Base-by-base conservation (phyloP, 2,113 vertebrate species). In the Archilochus colubris region DNA sequence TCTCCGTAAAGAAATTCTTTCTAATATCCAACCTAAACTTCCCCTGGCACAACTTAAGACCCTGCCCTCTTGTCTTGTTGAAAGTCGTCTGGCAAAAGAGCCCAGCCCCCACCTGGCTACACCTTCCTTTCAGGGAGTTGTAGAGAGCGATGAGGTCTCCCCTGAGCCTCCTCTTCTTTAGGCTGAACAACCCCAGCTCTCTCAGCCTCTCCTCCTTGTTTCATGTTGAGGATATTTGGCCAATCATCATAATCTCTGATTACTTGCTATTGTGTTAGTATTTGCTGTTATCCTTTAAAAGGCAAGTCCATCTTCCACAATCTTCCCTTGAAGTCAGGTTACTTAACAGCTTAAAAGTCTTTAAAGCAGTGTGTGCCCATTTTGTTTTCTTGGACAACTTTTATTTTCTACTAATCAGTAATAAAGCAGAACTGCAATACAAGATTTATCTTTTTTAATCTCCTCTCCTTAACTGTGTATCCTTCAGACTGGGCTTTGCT, bases 301-400 rank as follows among this genome's bases (percentile, higher is more conserved):
- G 74, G 19, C 64, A 83, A 83, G 55, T 28, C 48, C 66, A 21
- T 50, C 70, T 88, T 72, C 54, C 53, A 67, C 67, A 85, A 21
- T 63, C 36, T 82, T 88, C 59, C 38, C 46, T 54, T 62, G 59
- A 80, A 83, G 88, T 70, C 85, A 70, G 55, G 22, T 66, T 93
- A n/a, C 72, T 95, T 88, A 88, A 85, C 54, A 74, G 54, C 58
- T 89, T 80, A n/a, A 69, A 82, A 82, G 67, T 77, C 85, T 86
- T 77, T 66, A 28, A 82, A 95, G 55, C 11, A 64, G 18, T 4
- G 22, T 62, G 58, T 28, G 1, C 31, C 46, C 25, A 8, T 82
- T 91, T 89, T 77, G 21, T 62, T 73, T 54, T 76, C 72, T 67
- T 68, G 20, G 81, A 72, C 53, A 46, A 57, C 82, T 79, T 81